These are phyloP conservation scores for Oreonectes daqikongensis DNA, from an alignment of 2,797 vertebrate species.

Conservation along the genomic window DNA sequence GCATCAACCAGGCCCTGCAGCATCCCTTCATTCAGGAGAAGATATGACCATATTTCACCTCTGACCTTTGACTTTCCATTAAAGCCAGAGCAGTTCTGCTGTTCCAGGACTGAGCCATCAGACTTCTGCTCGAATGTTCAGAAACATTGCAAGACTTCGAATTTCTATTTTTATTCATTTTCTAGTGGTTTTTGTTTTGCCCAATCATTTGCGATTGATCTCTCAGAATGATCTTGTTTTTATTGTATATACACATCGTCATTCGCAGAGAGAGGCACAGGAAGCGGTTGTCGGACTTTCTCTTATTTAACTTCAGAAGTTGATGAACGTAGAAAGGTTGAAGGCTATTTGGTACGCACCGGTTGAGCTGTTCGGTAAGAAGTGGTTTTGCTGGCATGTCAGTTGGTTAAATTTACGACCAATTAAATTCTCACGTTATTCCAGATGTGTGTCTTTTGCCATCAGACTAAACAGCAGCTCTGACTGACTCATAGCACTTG, in stretches of 20 bases:
- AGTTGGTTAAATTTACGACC: neutral
- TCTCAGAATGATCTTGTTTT: slow-evolving; percentile 64
- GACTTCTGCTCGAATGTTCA: slow-evolving; percentile 62
- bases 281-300: slow-evolving; percentile 48
- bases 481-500: slow-evolving; percentile 6
- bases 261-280: slow-evolving; percentile 55
- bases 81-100: slow-evolving; percentile 59
- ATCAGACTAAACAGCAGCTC: neutral
- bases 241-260: slow-evolving; percentile 78
- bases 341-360: neutral
- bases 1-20: slow-evolving; percentile 99
- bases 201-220: slow-evolving; percentile 54
- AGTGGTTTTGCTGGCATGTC: neutral
- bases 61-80: slow-evolving; percentile 57
- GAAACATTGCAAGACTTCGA: slow-evolving; percentile 32
- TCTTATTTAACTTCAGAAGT: slow-evolving; percentile 66
- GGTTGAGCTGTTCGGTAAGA: slow-evolving; percentile 3
- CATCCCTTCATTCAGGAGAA: slow-evolving; percentile 99
- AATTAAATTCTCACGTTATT: neutral
- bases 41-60: slow-evolving; percentile 80
- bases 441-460: neutral
- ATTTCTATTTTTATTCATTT: slow-evolving; percentile 43
- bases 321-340: slow-evolving; percentile 51
- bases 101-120: slow-evolving; percentile 53
- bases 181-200: slow-evolving; percentile 50